phyloP scores from a whole-genome alignment of 2,888 invertebrate genomes.

The Girardia tigrina region DNA sequence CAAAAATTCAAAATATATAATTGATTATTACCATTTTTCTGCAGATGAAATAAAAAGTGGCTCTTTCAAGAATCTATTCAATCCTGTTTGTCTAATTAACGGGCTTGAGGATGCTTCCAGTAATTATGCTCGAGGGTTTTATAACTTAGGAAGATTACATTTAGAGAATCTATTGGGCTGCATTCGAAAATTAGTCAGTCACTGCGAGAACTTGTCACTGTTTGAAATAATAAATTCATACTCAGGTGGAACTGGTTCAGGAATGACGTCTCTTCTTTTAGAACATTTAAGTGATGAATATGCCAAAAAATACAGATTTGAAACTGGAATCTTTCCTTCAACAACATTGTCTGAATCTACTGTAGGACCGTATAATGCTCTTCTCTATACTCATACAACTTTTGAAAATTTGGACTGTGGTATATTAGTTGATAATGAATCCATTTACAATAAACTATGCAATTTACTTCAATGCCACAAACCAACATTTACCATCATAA shows the following conservation, averaged over 20 bases:
- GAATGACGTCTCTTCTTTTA: slow-evolving; percentile 36
- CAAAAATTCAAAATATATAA: no score
- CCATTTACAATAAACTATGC: slow-evolving; percentile 29
- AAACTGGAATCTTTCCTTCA: slow-evolving; percentile 32
- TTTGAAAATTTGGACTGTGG: slow-evolving; percentile 33
- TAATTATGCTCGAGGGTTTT: slow-evolving; percentile 67
- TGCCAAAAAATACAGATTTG: slow-evolving; percentile 34
- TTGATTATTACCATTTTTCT: no score
- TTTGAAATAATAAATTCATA: slow-evolving; percentile 33
- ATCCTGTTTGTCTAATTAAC: slow-evolving; percentile 47
- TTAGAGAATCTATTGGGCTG: slow-evolving; percentile 61
- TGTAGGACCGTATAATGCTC: slow-evolving; percentile 35
- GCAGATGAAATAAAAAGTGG: slow-evolving; percentile 44
- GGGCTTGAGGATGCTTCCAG: slow-evolving; percentile 71
- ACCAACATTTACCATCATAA: slow-evolving; percentile 17
- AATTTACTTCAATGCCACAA: background rate
- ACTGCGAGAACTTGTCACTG: slow-evolving; percentile 58
- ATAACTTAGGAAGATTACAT: slow-evolving; percentile 63
- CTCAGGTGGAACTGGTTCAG: slow-evolving; percentile 32
- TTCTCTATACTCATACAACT: slow-evolving; percentile 32
- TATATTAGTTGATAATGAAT: slow-evolving; percentile 34
- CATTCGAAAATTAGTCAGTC: slow-evolving; percentile 60
- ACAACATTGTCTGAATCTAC: slow-evolving; percentile 30
- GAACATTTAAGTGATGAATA: slow-evolving; percentile 34
- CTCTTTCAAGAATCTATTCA: slow-evolving; percentile 43